Evolutionary conservation across 2,797 vertebrate species (phyloP).

Genomic region (Trematomus bernacchii): DNA sequence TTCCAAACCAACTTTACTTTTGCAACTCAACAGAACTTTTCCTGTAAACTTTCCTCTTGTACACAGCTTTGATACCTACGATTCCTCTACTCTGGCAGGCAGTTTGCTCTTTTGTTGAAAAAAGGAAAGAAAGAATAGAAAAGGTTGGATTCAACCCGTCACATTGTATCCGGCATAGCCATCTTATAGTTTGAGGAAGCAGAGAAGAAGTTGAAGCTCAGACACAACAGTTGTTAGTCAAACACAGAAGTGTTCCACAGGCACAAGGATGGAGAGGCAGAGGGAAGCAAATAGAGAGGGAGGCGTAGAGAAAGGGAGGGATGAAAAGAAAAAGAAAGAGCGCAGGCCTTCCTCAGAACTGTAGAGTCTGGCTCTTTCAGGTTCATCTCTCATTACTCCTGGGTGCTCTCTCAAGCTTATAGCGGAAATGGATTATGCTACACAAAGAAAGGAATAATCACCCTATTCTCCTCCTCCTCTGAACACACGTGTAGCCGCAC

Average conservation of each 20-base stretch:
- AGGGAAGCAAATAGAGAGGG: slow-evolving; percentile 44
- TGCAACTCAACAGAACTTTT: slow-evolving; percentile 64
- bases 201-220: slow-evolving; percentile 65
- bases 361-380: slow-evolving; percentile 77
- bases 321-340: slow-evolving; percentile 68
- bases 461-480: slow-evolving; percentile 74
- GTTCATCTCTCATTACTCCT: slow-evolving; percentile 85
- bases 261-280: slow-evolving; percentile 65
- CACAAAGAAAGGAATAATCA: slow-evolving; percentile 83
- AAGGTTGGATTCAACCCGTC: slow-evolving; percentile 62
- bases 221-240: slow-evolving; percentile 78
- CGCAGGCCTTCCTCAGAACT: slow-evolving; percentile 74
- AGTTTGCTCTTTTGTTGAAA: slow-evolving; percentile 42
- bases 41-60: slow-evolving; percentile 67
- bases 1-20: slow-evolving; percentile 51
- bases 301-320: slow-evolving; percentile 51
- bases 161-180: slow-evolving; percentile 58
- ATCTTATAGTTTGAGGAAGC: slow-evolving; percentile 65
- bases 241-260: slow-evolving; percentile 70
- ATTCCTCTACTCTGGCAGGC: slow-evolving; percentile 44
- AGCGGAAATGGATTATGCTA: slow-evolving; percentile 80
- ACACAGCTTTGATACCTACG: slow-evolving; percentile 42
- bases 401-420: slow-evolving; percentile 78
- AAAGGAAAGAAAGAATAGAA: slow-evolving; percentile 46
- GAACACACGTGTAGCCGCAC: slow-evolving; percentile 67